Evolutionary conservation across 2,888 invertebrate genomes (phyloP).

Genomic region (Synanthedon formicaeformis): DNA sequence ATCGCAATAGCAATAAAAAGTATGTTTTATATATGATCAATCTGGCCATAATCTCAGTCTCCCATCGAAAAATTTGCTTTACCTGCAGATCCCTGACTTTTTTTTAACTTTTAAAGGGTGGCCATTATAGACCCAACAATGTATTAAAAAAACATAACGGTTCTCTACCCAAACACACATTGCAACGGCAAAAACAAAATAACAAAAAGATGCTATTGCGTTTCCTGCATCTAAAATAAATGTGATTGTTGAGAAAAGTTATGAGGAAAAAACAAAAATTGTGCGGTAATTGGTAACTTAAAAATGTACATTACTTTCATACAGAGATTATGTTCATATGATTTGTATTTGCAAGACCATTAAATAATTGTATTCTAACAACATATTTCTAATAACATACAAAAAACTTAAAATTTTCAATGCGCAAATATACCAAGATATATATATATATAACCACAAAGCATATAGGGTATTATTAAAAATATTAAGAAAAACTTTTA

Average conservation of each 20-base stretch:
- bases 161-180: slow-evolving; percentile 56
- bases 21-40: slow-evolving; percentile 40
- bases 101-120: slow-evolving; percentile 54
- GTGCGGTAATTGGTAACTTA: no score
- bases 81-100: slow-evolving; percentile 48
- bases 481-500: no score
- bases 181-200: slow-evolving; percentile 57
- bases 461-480: no score
- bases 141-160: slow-evolving; percentile 56
- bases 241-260: slow-evolving; percentile 18
- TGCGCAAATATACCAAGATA: no score
- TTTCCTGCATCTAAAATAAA: slow-evolving; percentile 49
- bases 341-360: no score
- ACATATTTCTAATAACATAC: no score
- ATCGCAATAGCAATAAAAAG: slow-evolving; percentile 32
- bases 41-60: slow-evolving; percentile 44
- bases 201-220: slow-evolving; percentile 49
- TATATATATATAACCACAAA: no score
- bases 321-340: no score
- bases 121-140: slow-evolving; percentile 37
- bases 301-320: no score
- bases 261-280: no score
- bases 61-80: slow-evolving; percentile 57
- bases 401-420: no score
- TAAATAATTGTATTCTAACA: no score